Evolutionary conservation across 1,140 invertebrate genomes (phyloP).

Genomic region (Sminthurinus signatus): DNA sequence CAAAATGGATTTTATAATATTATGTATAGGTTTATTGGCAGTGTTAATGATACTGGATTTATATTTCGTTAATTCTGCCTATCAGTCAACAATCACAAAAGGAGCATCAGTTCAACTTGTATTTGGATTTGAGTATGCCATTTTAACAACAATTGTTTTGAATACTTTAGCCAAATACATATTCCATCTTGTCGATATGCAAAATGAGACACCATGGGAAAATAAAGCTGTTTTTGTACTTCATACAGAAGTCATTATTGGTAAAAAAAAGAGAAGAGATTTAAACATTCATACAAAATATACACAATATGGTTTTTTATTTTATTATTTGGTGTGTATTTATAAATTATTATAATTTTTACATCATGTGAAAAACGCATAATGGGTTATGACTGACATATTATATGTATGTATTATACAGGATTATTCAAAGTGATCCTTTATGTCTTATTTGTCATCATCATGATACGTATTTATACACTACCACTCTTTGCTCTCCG

Average conservation of each 20-base stretch:
- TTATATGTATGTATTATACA: constrained; percentile 45
- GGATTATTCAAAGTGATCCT: constrained; percentile 75
- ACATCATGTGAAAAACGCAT: background rate
- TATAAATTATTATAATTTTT: too few relatives aligned
- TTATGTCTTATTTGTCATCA: constrained; percentile 87
- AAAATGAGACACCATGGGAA: constrained; percentile 97
- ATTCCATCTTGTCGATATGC: constrained; percentile 86
- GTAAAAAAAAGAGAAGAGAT: constrained; percentile 52
- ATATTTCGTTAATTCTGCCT: constrained; percentile 88
- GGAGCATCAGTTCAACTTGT: constrained; percentile 97
- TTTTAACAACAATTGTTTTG: constrained; percentile 85
- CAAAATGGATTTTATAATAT: too few relatives aligned
- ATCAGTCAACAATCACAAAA: constrained; percentile 85
- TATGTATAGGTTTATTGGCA: constrained; percentile 59
- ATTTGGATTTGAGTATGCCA: constrained; percentile 99
- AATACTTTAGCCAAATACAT: constrained; percentile 95
- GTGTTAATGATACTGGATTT: constrained; percentile 77
- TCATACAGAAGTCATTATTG: constrained; percentile 94
- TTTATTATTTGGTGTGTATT: too few relatives aligned
- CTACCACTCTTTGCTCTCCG: constrained; percentile 96
- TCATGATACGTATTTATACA: constrained; percentile 97
- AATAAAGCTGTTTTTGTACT: constrained; percentile 96
- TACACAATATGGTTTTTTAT: too few relatives aligned
- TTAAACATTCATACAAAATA: too few relatives aligned
- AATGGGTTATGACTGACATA: too few relatives aligned